These are phyloP conservation scores for Graptemys geographica DNA, from an alignment of 2,797 vertebrate species.

Conservation along the genomic window DNA sequence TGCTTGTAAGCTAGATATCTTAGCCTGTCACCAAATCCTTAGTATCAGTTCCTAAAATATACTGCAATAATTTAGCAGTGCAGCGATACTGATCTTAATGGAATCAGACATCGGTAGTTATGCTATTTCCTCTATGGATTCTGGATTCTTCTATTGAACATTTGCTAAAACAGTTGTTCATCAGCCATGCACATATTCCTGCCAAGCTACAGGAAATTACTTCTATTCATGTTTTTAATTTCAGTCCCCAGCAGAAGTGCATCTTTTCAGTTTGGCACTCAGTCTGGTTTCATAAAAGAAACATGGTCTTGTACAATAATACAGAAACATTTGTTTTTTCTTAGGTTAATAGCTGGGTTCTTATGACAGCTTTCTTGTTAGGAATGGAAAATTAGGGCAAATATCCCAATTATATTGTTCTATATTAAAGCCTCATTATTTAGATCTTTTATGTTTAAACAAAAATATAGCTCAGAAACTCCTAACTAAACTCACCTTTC, in stretches of 20 bases:
- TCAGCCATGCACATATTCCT: conserved; percentile 62
- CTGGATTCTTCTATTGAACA: conserved; percentile 68
- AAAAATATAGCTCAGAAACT: not conserved
- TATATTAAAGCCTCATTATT: not conserved
- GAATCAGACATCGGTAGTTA: conserved; percentile 73
- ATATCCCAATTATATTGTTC: not conserved
- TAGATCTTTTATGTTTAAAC: not conserved
- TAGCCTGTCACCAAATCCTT: conserved; percentile 72
- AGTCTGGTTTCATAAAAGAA: conserved; percentile 29
- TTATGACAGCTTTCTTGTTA: conserved; percentile 10
- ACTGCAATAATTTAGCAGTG: conserved; percentile 67
- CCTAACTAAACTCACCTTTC: not conserved
- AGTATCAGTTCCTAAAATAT: conserved; percentile 68
- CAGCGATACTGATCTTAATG: conserved; percentile 74
- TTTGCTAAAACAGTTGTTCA: conserved; percentile 76
- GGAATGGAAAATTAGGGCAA: not conserved
- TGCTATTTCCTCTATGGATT: conserved; percentile 68
- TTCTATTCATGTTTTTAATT: conserved; percentile 55
- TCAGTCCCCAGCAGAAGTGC: conserved; percentile 43
- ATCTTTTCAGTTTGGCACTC: conserved; percentile 43
- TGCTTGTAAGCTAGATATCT: conserved; percentile 71
- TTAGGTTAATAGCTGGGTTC: conserved; percentile 25
- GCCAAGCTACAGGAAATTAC: conserved; percentile 66
- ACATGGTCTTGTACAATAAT: conserved; percentile 19
- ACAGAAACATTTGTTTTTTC: conserved; percentile 11